phyloP scores from a whole-genome alignment of 2,113 vertebrate species.

The Muscicapa adusta region DNA sequence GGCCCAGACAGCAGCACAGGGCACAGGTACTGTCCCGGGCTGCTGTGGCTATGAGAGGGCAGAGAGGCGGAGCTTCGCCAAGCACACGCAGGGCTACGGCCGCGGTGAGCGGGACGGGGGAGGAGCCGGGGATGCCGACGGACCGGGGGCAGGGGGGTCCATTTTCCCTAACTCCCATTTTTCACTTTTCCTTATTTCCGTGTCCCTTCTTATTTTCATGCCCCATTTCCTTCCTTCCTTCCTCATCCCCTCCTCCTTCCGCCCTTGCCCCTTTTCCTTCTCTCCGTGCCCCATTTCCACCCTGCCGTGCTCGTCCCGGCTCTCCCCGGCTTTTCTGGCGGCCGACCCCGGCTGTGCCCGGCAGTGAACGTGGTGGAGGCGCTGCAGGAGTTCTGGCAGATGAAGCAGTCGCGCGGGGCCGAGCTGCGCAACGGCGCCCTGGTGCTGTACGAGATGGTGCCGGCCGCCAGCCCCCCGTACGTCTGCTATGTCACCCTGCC shows the following conservation, averaged over 20 bases:
- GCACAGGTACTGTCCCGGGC: too few species aligned
- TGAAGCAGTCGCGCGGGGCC: conserved; percentile 93
- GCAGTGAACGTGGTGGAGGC: conserved; percentile 97
- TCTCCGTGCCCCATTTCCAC: neutral
- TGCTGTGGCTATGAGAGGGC: too few species aligned
- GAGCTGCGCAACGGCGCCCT: conserved; percentile 94
- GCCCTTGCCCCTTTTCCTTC: too few species aligned
- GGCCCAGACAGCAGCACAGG: too few species aligned
- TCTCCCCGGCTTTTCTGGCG: too few species aligned
- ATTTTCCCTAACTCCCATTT: neutral
- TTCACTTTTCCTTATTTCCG: neutral
- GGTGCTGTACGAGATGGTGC: conserved; percentile 98
- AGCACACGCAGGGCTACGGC: conserved; percentile 95
- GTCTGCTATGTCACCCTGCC: conserved; percentile 96
- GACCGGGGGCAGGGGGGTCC: neutral
- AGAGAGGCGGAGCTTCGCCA: conserved; percentile 93
- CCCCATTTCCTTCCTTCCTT: neutral
- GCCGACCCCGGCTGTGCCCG: neutral
- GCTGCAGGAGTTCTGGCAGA: conserved; percentile 98
- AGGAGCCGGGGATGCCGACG: neutral
- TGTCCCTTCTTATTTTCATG: too few species aligned
- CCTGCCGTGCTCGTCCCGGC: neutral
- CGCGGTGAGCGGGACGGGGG: conserved; percentile 77
- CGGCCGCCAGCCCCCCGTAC: conserved; percentile 91
- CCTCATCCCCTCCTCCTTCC: too few species aligned